Evolutionary conservation across 1,140 invertebrate species (phyloP), one percentile per base, ranked within the genome.

Genomic region (Aphelenchoides avenae): DNA sequence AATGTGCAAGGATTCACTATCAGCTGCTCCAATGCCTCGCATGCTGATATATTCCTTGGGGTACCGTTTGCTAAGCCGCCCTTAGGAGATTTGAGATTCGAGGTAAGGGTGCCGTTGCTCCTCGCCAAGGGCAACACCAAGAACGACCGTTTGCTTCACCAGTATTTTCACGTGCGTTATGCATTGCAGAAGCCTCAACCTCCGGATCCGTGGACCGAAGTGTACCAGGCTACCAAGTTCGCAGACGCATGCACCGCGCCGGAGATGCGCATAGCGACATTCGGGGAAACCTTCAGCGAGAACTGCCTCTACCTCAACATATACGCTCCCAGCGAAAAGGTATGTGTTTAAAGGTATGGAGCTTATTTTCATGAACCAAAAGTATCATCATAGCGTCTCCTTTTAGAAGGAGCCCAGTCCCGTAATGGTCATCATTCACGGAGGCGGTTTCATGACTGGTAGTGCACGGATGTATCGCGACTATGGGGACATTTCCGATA

Each of bases 341-440:
- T 6, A 20, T 18, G 13, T 29, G 27, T 53, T 1, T 22, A 11
- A n/a, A 22, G 34, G 0, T n/a, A 30, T 43, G n/a, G 18, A 34
- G n/a, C 13, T 52, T 33, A 53, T 27, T 46, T 42, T 42, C 11
- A 15, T 0, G 29, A 46, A 26, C 26, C 20, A 27, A 11, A 54
- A 48, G 40, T 13, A 37, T 18, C 20, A 24, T 31, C n/a, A n/a
- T n/a, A n/a, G n/a, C n/a, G n/a, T n/a, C n/a, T n/a, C n/a, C n/a
- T n/a, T n/a, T n/a, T n/a, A n/a, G n/a, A n/a, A n/a, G 1, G 5
- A 22, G 11, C 20, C 34, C 18, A 34, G 59, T 15, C 72, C 72
- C 0, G 62, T 75, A 4, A 60, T 76, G 41, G 59, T 76, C 7
- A 70, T 56, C 39, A 56, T 76, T 26, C 74, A 75, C 43, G 73